These are phyloP conservation scores for Pelodiscus sinensis DNA, from an alignment of 2,113 vertebrate genomes.

Conservation along the genomic window DNA sequence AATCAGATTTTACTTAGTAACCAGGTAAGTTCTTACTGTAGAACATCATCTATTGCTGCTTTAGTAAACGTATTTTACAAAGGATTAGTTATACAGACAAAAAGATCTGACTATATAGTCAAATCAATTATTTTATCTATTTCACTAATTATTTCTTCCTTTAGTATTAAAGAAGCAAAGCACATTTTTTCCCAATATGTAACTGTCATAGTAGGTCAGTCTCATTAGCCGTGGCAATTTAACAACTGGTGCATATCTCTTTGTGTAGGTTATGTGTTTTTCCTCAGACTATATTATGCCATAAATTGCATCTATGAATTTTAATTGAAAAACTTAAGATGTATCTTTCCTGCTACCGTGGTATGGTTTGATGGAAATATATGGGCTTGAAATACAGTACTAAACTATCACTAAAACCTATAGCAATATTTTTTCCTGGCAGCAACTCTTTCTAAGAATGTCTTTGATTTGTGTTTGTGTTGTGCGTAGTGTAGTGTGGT, in stretches of 20 bases:
- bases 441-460: neutral
- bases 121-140: neutral
- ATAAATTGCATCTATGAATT: neutral
- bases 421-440: neutral
- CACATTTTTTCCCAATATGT: neutral
- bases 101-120: neutral
- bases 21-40: constrained; percentile 77
- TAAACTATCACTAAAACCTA: neutral
- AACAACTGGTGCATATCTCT: neutral
- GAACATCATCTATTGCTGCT: neutral
- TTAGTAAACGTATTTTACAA: neutral
- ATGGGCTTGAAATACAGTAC: neutral
- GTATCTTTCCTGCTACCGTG: neutral
- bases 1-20: constrained; percentile 83
- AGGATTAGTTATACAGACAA: neutral
- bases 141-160: neutral
- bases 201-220: neutral
- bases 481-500: neutral
- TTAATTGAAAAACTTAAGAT: neutral
- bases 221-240: neutral
- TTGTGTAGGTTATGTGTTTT: neutral
- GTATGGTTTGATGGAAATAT: neutral
- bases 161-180: neutral
- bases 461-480: neutral
- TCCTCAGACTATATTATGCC: neutral